phyloP scores from a whole-genome alignment of 2,888 invertebrate species.

The Oxycera nigricornis region DNA sequence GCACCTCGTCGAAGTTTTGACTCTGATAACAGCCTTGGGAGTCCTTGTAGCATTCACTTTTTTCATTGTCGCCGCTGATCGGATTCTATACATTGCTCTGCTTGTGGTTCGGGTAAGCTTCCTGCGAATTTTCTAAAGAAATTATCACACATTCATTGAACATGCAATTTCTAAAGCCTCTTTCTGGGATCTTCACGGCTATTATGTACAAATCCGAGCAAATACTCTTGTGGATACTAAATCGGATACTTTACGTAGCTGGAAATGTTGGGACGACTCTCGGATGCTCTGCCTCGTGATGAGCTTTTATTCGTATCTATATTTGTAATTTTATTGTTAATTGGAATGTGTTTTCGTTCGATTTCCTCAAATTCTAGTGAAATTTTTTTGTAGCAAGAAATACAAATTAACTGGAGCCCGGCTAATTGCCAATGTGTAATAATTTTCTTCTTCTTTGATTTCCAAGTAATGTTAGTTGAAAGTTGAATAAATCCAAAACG shows the following conservation, averaged over 20 bases:
- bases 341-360: no score
- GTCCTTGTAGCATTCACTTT: constrained; percentile 51
- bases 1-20: constrained; percentile 51
- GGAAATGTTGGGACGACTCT: constrained; percentile 32
- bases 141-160: not conserved
- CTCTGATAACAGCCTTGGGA: constrained; percentile 51
- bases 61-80: constrained; percentile 51
- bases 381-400: no score
- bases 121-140: not conserved
- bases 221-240: constrained; percentile 35
- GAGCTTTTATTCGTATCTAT: not conserved
- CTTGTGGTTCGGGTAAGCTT: constrained; percentile 49
- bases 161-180: constrained; percentile 2
- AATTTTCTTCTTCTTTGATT: no score
- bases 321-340: no score
- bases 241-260: constrained; percentile 37
- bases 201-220: constrained; percentile 36
- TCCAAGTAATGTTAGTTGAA: no score
- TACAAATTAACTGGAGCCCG: no score
- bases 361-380: no score
- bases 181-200: constrained; percentile 6
- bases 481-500: no score
- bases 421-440: no score
- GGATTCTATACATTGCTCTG: constrained; percentile 49
- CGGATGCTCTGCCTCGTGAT: not conserved